Evolutionary conservation across 2,113 vertebrate species (phyloP).

Genomic region (Psammodynastes pulverulentus): DNA sequence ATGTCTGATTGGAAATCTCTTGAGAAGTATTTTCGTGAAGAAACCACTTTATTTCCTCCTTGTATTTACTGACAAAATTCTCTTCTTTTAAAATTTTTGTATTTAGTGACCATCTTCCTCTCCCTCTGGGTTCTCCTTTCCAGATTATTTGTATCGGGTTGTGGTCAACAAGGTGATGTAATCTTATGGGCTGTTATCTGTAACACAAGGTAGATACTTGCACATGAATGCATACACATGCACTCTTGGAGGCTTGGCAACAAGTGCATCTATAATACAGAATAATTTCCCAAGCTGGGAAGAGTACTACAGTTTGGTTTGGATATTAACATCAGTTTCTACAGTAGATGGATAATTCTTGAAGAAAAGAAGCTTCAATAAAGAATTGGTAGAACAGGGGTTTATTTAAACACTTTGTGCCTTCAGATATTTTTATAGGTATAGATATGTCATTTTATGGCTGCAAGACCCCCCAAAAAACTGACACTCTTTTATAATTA

Average conservation of each 20-base stretch:
- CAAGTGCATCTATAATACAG: constrained; percentile 47
- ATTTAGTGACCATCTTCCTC: too few relatives aligned
- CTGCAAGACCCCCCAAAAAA: neutral
- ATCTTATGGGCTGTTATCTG: constrained; percentile 32
- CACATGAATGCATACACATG: neutral
- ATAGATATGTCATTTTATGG: neutral
- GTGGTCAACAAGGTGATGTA: constrained; percentile 29
- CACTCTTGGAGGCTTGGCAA: constrained; percentile 40
- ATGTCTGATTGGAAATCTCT: too few relatives aligned
- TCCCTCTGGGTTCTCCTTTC: too few relatives aligned
- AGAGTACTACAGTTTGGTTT: constrained; percentile 46
- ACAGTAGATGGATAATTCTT: neutral
- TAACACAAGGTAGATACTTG: constrained; percentile 41
- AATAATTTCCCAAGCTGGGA: constrained; percentile 37
- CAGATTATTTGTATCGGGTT: too few relatives aligned
- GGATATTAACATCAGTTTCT: neutral
- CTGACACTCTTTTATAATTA: neutral
- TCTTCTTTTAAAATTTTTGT: too few relatives aligned
- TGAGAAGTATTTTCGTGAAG: too few relatives aligned
- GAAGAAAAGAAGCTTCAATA: neutral
- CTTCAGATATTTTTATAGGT: neutral
- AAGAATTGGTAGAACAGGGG: neutral
- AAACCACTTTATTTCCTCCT: too few relatives aligned
- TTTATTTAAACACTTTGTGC: neutral
- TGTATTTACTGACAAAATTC: too few relatives aligned